Evolutionary conservation across 2,113 vertebrate genomes (phyloP).

Genomic region (Nycticorax nycticorax): DNA sequence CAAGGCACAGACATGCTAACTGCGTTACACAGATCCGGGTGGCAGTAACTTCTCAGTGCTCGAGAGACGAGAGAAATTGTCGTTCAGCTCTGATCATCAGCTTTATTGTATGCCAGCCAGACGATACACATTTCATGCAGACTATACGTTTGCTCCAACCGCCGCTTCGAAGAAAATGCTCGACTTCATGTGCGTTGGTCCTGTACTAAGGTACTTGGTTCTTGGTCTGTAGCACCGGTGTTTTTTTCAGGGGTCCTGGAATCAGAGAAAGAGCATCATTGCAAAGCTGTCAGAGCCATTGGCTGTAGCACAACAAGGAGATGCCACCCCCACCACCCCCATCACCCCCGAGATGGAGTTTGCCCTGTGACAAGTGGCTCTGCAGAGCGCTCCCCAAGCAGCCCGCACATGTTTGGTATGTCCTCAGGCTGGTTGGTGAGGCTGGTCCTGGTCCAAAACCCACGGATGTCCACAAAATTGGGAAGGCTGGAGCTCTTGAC

Average conservation of each 20-base stretch:
- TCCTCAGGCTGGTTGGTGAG: not conserved
- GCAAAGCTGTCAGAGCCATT: not conserved
- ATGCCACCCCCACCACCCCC: not conserved
- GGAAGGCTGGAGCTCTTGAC: not conserved
- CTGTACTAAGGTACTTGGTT: conserved; percentile 49
- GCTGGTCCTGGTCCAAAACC: not conserved
- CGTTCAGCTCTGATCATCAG: conserved; percentile 24
- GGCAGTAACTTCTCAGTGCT: not conserved
- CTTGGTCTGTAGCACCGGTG: conserved; percentile 65
- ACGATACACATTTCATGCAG: conserved; percentile 65
- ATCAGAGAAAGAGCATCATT: conserved; percentile 55
- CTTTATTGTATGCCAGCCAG: conserved; percentile 69
- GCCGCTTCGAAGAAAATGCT: not conserved
- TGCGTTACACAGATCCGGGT: not conserved
- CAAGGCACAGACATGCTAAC: conserved; percentile 20
- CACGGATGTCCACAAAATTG: not conserved
- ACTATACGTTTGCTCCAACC: conserved; percentile 36
- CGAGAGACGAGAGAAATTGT: not conserved
- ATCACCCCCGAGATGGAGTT: not conserved
- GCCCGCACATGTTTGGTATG: not conserved
- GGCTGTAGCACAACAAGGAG: not conserved
- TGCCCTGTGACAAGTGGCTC: not conserved
- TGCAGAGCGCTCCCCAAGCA: not conserved
- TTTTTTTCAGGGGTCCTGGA: conserved; percentile 62
- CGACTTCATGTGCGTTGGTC: not conserved